Evolutionary conservation across 2,113 vertebrate genomes (phyloP).

Genomic region (Pygoscelis adeliae): DNA sequence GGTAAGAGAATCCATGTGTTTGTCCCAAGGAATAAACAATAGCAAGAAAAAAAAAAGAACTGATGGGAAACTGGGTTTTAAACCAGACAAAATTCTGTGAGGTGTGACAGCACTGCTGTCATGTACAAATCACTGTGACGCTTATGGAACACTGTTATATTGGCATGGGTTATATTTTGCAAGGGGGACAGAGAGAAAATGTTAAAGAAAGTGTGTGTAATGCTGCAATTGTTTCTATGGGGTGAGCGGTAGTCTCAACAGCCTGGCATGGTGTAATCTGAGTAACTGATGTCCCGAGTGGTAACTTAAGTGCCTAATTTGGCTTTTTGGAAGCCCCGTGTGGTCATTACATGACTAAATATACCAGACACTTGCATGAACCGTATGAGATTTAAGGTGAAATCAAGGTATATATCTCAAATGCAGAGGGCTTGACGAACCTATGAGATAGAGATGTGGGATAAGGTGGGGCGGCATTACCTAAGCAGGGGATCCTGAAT

Average conservation of each 20-base stretch:
- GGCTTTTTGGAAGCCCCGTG: neutral
- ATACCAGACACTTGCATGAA: neutral
- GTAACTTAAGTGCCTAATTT: neutral
- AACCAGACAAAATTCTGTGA: neutral
- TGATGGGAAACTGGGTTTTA: neutral
- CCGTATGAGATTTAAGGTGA: neutral
- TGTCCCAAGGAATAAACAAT: neutral
- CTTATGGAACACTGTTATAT: neutral
- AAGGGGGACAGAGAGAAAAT: neutral
- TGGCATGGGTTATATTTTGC: neutral
- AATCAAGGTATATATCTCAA: neutral
- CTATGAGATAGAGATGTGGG: neutral
- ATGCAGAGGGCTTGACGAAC: neutral
- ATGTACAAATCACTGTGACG: neutral
- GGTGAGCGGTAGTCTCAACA: neutral
- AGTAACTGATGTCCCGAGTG: neutral
- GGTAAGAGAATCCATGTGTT: neutral
- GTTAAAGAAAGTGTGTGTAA: neutral
- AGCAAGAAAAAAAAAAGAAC: neutral
- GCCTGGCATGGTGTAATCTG: rapidly evolving
- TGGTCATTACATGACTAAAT: neutral
- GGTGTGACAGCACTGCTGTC: neutral
- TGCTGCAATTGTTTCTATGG: neutral
- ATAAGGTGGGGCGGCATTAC: neutral
- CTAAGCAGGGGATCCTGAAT: neutral